phyloP scores from a whole-genome alignment of 2,113 vertebrate species.

The Ovis aries region ARS-UI_Ramb_v3.0 NC_056061.1:3205001-3205500 shows the following conservation, averaged over 20 bases:
- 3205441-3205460: neutral
- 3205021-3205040: neutral
- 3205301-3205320: neutral
- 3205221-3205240: neutral
- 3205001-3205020: neutral
- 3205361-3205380: neutral
- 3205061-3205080: neutral
- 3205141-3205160: neutral
- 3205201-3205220: neutral
- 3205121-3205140: neutral
- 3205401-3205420: neutral
- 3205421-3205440: neutral
- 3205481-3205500: neutral
- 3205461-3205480: neutral
- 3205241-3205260: neutral
- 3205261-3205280: neutral
- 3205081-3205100: neutral
- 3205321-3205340: neutral
- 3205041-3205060: neutral
- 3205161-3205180: neutral
- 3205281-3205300: neutral
- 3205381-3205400: neutral
- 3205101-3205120: neutral
- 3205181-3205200: neutral
- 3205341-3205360: neutral